phyloP scores from a whole-genome alignment of 2,113 vertebrate species.

The Gadus macrocephalus region DNA sequence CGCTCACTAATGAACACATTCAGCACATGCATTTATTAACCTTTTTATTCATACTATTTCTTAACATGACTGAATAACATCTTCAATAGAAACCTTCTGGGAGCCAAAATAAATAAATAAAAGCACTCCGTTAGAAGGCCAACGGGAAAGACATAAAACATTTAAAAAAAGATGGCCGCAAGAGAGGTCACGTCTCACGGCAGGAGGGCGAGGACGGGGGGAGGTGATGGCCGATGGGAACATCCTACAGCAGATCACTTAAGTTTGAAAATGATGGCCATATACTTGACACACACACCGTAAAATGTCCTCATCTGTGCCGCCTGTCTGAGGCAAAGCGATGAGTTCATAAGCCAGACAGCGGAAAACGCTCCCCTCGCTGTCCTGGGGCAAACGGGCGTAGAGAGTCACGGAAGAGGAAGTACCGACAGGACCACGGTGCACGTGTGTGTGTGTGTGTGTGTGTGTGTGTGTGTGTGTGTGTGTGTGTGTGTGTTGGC shows the following conservation, averaged over 20 bases:
- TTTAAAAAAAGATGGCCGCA: too few relatives aligned
- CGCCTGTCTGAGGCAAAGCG: neutral
- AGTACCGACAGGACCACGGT: neutral
- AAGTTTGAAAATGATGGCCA: neutral
- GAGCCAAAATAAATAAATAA: too few relatives aligned
- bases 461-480: neutral
- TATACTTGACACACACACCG: neutral
- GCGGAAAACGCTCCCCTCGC: conserved; percentile 8
- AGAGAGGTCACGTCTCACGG: too few relatives aligned
- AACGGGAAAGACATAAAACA: too few relatives aligned
- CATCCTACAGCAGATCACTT: neutral
- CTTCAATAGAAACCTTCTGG: too few relatives aligned
- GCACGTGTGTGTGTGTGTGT: neutral
- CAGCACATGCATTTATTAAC: too few relatives aligned
- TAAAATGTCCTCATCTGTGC: neutral
- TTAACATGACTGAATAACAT: too few relatives aligned
- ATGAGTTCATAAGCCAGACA: conserved; percentile 16
- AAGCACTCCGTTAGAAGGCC: too few relatives aligned
- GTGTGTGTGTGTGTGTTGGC: neutral
- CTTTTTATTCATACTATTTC: too few relatives aligned
- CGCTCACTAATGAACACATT: too few relatives aligned
- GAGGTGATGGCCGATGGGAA: neutral
- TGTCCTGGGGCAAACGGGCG: neutral
- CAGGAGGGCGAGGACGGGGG: too few relatives aligned
- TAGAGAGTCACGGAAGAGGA: neutral